Evolutionary conservation across 2,797 vertebrate species (phyloP).

Genomic region (Lepilemur septentrionalis): DNA sequence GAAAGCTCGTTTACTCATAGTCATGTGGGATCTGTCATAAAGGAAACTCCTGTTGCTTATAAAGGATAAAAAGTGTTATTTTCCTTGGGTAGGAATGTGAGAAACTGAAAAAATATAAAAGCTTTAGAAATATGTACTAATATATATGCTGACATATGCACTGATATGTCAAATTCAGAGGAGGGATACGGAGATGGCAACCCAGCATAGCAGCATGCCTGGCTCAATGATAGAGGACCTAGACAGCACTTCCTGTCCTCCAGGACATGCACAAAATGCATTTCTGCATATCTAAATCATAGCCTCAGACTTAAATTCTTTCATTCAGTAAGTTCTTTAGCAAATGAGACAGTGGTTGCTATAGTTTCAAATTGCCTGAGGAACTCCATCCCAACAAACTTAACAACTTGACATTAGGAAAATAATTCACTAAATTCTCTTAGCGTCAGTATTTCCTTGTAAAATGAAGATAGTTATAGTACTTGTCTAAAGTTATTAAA

Average conservation of each 20-base stretch:
- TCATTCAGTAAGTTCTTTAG: neutral
- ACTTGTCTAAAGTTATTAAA: neutral
- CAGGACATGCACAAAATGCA: neutral
- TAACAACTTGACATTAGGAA: neutral
- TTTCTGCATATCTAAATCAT: neutral
- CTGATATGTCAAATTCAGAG: neutral
- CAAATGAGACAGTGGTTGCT: neutral
- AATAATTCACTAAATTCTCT: neutral
- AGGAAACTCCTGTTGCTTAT: neutral
- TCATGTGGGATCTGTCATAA: neutral
- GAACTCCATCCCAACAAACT: neutral
- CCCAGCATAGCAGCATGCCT: fast-evolving
- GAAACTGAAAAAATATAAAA: neutral
- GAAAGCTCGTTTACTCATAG: neutral
- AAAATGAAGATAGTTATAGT: neutral
- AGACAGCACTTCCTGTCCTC: neutral
- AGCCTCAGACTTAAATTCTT: neutral
- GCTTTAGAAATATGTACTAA: neutral
- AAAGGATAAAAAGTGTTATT: neutral
- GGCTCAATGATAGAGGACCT: neutral
- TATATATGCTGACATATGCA: too few relatives aligned
- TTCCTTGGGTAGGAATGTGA: neutral
- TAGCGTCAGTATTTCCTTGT: neutral
- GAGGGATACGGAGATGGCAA: too few relatives aligned
- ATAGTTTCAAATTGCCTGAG: neutral